Conservation (phyloP, 2,888 invertebrate genomes). For the Andricus curvator region DNA sequence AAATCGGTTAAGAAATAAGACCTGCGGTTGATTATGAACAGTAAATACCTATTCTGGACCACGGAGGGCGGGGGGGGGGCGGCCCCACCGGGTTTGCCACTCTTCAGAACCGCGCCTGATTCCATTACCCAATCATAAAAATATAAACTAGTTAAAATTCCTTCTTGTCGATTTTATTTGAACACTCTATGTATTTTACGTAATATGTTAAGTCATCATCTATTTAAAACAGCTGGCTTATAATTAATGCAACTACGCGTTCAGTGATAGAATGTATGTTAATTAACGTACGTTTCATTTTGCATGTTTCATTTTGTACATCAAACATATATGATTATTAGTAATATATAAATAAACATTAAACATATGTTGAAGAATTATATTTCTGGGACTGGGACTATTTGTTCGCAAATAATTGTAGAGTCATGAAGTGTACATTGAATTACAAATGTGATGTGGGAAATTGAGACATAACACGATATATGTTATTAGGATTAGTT, state of each 20-base stretch:
- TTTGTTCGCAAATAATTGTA: slow-evolving; percentile 32
- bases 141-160: slow-evolving; percentile 25
- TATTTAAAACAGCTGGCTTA: background rate
- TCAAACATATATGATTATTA: background rate
- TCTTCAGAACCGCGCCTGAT: too few species aligned
- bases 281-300: background rate
- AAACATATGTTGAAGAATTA: background rate
- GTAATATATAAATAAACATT: background rate
- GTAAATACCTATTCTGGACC: too few species aligned
- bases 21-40: too few species aligned
- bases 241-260: slow-evolving; percentile 1
- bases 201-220: background rate
- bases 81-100: too few species aligned
- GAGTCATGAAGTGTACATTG: background rate
- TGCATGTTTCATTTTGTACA: background rate
- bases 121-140: slow-evolving; percentile 24
- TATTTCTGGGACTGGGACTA: background rate
- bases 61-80: too few species aligned
- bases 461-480: slow-evolving; percentile 49
- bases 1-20: too few species aligned
- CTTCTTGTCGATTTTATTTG: background rate
- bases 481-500: slow-evolving; percentile 45
- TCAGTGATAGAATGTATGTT: background rate
- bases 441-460: background rate
- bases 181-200: background rate